Evolutionary conservation across 2,888 invertebrate genomes (phyloP), one percentile per base, ranked within the genome.

Genomic region (Dasypogon diadema): DNA sequence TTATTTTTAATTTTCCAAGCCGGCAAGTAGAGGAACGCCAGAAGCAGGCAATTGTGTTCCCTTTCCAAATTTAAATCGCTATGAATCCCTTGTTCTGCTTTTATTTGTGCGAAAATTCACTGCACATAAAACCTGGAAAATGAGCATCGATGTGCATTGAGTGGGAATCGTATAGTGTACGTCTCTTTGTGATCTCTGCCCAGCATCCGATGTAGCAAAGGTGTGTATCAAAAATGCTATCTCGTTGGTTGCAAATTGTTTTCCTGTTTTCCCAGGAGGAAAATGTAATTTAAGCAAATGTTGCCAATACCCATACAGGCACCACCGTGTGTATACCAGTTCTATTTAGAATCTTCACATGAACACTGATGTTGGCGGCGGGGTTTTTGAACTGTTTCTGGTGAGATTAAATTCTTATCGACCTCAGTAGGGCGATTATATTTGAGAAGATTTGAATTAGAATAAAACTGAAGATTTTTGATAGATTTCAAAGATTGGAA

Each of bases 271-370:
- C 77, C 77, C 77, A 77, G 51, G 77, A 75, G 77, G 72, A 77
- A 77, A 77, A 77, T 75, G 75, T 77, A 77, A 77, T 77, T 77
- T 77, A 75, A 77, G 73, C 77, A 75, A 75, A 77, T 73, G 56
- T 37, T 22, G 4, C 6, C 4, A 4, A 51, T 6, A 51, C 16
- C 2, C 42, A 12, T 12, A 42, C 2, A 42, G 8, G n/a, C 42
- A 12, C 12, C 12, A 1, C 12, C 10, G 42, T n/a, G n/a, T n/a
- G n/a, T n/a, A n/a, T n/a, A n/a, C 42, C n/a, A 3, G n/a, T 42
- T 42, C n/a, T 12, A 12, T 42, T 8, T 3, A 42, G 42, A 42
- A 42, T 42, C 42, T 12, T 42, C n/a, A n/a, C 6, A 18, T 18
- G 5, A 21, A 12, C 8, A 21, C 6, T 12, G 18, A 54, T 54